phyloP scores from a whole-genome alignment of 2,888 invertebrate species.

The Sinohyriopsis cumingii region DNA sequence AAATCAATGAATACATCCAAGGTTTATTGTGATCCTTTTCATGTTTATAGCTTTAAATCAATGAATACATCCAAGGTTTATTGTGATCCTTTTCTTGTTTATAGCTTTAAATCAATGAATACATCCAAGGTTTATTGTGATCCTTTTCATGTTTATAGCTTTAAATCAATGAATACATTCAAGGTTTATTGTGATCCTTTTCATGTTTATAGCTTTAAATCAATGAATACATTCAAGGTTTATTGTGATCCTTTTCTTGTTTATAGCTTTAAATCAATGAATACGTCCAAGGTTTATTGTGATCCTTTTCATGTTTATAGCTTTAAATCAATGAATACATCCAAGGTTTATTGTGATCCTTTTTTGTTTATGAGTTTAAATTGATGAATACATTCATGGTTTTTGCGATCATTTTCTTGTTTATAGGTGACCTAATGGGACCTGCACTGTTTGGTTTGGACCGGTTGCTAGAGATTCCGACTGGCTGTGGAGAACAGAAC shows the following conservation, averaged over 20 bases:
- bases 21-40: too few relatives aligned
- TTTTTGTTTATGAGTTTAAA: constrained; percentile 32
- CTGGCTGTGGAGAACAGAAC: constrained; percentile 88
- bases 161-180: too few relatives aligned
- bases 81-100: too few relatives aligned
- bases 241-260: constrained; percentile 4
- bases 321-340: too few relatives aligned
- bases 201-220: too few relatives aligned
- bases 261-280: constrained; percentile 38
- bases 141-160: constrained; percentile 36
- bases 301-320: constrained; percentile 36
- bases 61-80: too few relatives aligned
- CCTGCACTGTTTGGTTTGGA: constrained; percentile 75
- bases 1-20: too few relatives aligned
- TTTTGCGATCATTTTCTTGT: constrained; percentile 4
- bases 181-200: too few relatives aligned
- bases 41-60: too few relatives aligned
- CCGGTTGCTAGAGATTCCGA: constrained; percentile 80
- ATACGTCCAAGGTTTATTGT: neutral
- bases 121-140: neutral
- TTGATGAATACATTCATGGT: too few relatives aligned
- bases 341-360: neutral
- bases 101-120: too few relatives aligned
- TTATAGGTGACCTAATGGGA: constrained; percentile 71
- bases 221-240: too few relatives aligned